These are phyloP conservation scores for Drosophila ironensis DNA, from an alignment of 1,140 invertebrate species.

Conservation along the genomic window DNA sequence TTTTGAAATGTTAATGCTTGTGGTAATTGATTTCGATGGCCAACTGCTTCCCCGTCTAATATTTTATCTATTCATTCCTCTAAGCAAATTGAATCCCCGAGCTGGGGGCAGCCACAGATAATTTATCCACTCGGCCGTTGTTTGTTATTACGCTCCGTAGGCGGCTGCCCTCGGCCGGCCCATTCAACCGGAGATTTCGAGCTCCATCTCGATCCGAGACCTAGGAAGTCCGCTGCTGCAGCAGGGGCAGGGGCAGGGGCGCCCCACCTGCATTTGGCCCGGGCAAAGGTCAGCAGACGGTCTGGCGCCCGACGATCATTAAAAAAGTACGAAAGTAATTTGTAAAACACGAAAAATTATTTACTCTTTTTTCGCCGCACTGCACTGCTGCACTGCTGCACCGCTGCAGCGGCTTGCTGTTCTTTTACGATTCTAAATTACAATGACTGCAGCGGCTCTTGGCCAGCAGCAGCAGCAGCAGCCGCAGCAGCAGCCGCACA, in stretches of 20 bases:
- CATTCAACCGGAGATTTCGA: conserved; percentile 33
- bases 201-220: neutral
- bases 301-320: conserved; percentile 68
- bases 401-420: conserved; percentile 14
- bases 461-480: no score
- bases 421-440: conserved; percentile 75
- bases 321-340: conserved; percentile 70
- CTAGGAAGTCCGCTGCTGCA: no score
- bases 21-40: conserved; percentile 18
- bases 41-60: conserved; percentile 11
- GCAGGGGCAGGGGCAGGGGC: no score
- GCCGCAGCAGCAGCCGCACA: neutral
- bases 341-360: conserved; percentile 73
- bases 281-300: conserved; percentile 74
- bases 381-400: neutral
- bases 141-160: conserved; percentile 20
- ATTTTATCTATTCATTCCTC: neutral
- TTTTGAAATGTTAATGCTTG: neutral
- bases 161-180: conserved; percentile 22
- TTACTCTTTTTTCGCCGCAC: conserved; percentile 37
- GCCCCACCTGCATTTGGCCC: conserved; percentile 40
- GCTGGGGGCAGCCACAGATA: no score
- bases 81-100: conserved; percentile 12
- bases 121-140: conserved; percentile 47
- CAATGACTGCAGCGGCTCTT: conserved; percentile 27